A percentile compares a stretch with the other conserved stretches of the same genome.
phyloP scores from a whole-genome alignment of 2,888 invertebrate genomes.

The Coleophora deauratella region DNA sequence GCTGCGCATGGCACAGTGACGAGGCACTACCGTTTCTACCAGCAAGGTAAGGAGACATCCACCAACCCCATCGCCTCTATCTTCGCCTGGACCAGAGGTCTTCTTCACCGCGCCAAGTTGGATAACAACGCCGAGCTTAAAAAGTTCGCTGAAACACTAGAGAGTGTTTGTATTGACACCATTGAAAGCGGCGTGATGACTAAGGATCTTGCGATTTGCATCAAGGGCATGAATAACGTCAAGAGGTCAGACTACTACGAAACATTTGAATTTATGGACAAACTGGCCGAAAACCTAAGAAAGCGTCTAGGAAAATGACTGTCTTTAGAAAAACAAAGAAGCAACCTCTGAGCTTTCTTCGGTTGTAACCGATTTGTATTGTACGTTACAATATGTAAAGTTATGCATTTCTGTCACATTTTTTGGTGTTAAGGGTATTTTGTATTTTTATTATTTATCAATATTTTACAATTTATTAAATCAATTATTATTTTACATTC shows the following conservation, averaged over 20 bases:
- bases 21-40: constrained; percentile 89
- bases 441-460: constrained; percentile 16
- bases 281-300: constrained; percentile 91
- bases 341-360: constrained; percentile 40
- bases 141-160: constrained; percentile 89
- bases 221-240: constrained; percentile 92
- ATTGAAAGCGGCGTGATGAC: constrained; percentile 98
- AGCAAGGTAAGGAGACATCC: constrained; percentile 97
- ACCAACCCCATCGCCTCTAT: constrained; percentile 99
- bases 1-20: constrained; percentile 99
- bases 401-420: constrained; percentile 19
- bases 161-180: constrained; percentile 93
- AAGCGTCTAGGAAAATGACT: constrained; percentile 76
- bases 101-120: constrained; percentile 94
- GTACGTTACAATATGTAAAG: constrained; percentile 17
- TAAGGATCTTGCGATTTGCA: constrained; percentile 98
- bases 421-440: constrained; percentile 38
- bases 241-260: constrained; percentile 90
- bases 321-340: constrained; percentile 22
- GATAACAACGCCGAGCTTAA: constrained; percentile 86
- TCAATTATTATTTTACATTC: no score
- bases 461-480: constrained; percentile 1
- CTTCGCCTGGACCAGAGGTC: constrained; percentile 97
- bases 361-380: constrained; percentile 12
- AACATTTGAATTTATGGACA: constrained; percentile 97